These are phyloP conservation scores for Aythya baeri DNA, from an alignment of 2,113 vertebrate genomes.

Conservation along the genomic window DNA sequence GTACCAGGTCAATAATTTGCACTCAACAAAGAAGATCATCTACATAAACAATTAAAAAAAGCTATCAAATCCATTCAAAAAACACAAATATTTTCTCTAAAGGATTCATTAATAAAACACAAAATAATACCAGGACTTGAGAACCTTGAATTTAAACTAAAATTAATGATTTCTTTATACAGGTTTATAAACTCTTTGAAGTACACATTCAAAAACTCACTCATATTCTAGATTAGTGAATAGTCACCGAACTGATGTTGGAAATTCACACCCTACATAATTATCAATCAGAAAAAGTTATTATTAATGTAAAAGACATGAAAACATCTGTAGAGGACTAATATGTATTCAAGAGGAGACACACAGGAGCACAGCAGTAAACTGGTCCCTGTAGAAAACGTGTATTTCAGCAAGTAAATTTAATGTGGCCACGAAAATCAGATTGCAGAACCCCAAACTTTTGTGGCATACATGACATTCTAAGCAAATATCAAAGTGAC, in stretches of 20 bases:
- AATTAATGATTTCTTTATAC: constrained; percentile 51
- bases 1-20: constrained; percentile 36
- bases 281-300: constrained; percentile 41
- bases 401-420: not conserved
- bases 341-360: constrained; percentile 31
- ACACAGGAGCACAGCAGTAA: not conserved
- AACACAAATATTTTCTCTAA: constrained; percentile 58
- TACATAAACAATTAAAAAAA: constrained; percentile 14
- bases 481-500: constrained; percentile 36
- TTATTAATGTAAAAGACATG: constrained; percentile 51
- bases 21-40: constrained; percentile 21
- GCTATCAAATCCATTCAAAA: constrained; percentile 33
- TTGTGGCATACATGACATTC: constrained; percentile 14
- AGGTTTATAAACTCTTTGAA: constrained; percentile 50
- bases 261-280: constrained; percentile 37
- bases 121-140: constrained; percentile 40
- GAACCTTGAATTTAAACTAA: constrained; percentile 56
- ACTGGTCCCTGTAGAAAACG: constrained; percentile 44
- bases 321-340: constrained; percentile 40
- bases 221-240: constrained; percentile 63
- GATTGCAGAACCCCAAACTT: constrained; percentile 44
- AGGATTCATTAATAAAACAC: constrained; percentile 57
- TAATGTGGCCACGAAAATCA: not conserved
- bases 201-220: constrained; percentile 48
- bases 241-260: constrained; percentile 54